Percentiles rank a stretch among this genome's conserved stretches.
These are phyloP conservation scores for Poeciliopsis prolifica DNA, from an alignment of 2,113 vertebrate species.

Conservation along the genomic window DNA sequence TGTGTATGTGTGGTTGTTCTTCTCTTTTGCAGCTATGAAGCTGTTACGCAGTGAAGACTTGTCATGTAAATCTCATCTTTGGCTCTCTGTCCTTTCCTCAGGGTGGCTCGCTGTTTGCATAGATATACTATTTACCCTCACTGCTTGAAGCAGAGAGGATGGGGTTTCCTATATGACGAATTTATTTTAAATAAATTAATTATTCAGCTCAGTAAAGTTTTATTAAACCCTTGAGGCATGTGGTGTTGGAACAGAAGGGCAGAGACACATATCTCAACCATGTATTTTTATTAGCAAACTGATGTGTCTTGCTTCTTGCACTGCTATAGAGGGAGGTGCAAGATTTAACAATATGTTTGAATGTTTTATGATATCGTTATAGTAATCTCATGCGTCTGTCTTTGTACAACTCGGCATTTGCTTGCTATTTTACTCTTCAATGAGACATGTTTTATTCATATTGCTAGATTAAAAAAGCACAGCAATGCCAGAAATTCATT, in stretches of 20 bases:
- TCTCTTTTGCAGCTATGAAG: slow-evolving; percentile 71
- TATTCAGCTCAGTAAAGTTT: slow-evolving; percentile 80
- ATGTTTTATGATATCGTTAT: slow-evolving; percentile 69
- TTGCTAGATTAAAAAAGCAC: slow-evolving; percentile 52
- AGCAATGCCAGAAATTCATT: slow-evolving; percentile 4
- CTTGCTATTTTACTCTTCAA: slow-evolving; percentile 57
- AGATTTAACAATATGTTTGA: slow-evolving; percentile 64
- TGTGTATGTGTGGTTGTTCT: slow-evolving; percentile 79
- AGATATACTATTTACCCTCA: slow-evolving; percentile 68
- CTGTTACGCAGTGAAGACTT: slow-evolving; percentile 73
- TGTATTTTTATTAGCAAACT: slow-evolving; percentile 69
- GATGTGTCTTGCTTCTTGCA: slow-evolving; percentile 57
- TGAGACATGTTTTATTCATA: slow-evolving; percentile 68
- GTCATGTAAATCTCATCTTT: slow-evolving; percentile 80
- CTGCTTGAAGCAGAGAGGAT: slow-evolving; percentile 67
- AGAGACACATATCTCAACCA: slow-evolving; percentile 68
- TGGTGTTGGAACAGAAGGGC: slow-evolving; percentile 68
- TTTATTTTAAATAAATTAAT: slow-evolving; percentile 77
- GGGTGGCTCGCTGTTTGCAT: slow-evolving; percentile 66
- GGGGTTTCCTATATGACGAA: slow-evolving; percentile 69
- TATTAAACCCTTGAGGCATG: slow-evolving; percentile 77
- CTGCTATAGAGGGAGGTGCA: slow-evolving; percentile 54
- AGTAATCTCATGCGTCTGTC: slow-evolving; percentile 35
- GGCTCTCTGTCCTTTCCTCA: slow-evolving; percentile 68
- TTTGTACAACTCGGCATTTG: slow-evolving; percentile 36